phyloP scores from a whole-genome alignment of 2,888 invertebrate genomes.

The Belgica antarctica region DNA sequence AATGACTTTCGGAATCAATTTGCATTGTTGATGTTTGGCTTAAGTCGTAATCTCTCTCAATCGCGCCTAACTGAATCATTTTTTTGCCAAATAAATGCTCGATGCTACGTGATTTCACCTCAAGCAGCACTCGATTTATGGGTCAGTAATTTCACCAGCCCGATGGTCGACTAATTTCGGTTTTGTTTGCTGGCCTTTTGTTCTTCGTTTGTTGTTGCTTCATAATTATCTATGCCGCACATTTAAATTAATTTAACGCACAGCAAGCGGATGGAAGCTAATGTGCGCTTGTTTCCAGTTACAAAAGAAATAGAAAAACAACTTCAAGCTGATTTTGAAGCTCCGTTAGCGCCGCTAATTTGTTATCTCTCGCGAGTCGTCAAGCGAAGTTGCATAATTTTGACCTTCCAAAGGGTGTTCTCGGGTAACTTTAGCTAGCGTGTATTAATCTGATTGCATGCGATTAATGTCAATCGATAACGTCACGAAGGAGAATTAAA shows the following conservation, averaged over 20 bases:
- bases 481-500: neutral
- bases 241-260: slow-evolving; percentile 24
- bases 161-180: slow-evolving; percentile 1
- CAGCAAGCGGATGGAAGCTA: neutral
- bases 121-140: neutral
- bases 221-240: neutral
- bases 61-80: too few relatives aligned
- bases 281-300: too few relatives aligned
- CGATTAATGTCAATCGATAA: too few relatives aligned
- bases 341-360: too few relatives aligned
- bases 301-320: too few relatives aligned
- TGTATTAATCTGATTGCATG: neutral
- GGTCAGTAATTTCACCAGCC: slow-evolving; percentile 7
- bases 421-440: neutral
- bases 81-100: too few relatives aligned
- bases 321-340: neutral
- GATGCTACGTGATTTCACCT: neutral
- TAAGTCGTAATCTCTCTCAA: too few relatives aligned
- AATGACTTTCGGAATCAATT: neutral
- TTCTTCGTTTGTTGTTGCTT: slow-evolving; percentile 1
- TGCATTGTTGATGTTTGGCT: neutral
- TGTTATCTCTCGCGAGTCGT: too few relatives aligned
- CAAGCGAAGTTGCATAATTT: too few relatives aligned
- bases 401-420: neutral
- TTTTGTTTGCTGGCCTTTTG: slow-evolving; percentile 15